phyloP scores from a whole-genome alignment of 2,888 invertebrate genomes.

The Amiota minor region DNA sequence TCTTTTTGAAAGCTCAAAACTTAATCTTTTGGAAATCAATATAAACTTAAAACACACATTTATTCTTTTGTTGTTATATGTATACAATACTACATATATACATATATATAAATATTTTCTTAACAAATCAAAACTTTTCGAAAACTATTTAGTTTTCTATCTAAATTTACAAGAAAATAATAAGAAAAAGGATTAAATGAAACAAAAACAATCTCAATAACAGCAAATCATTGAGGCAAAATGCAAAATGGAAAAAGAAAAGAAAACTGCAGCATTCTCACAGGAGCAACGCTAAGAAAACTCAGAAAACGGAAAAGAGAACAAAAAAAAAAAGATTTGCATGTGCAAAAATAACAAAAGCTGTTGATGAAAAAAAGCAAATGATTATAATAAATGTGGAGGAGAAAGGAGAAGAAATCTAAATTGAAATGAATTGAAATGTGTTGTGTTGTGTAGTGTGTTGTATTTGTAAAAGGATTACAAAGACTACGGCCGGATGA shows the following conservation, averaged over 20 bases:
- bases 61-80: too few relatives aligned
- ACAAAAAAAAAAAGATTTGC: constrained; percentile 40
- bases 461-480: constrained; percentile 32
- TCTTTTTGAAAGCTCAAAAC: not conserved
- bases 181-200: constrained; percentile 8
- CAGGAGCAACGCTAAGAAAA: constrained; percentile 40
- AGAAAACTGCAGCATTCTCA: constrained; percentile 29
- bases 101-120: not conserved
- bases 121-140: constrained; percentile 51
- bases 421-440: constrained; percentile 51
- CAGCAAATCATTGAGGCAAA: not conserved
- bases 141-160: constrained; percentile 49
- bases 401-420: constrained; percentile 2
- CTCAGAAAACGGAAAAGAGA: constrained; percentile 44
- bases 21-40: not conserved
- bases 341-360: constrained; percentile 8
- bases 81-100: too few relatives aligned
- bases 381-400: not conserved
- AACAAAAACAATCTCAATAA: not conserved
- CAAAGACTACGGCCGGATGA: constrained; percentile 34
- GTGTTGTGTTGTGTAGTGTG: constrained; percentile 12
- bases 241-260: not conserved
- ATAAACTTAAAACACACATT: too few relatives aligned
- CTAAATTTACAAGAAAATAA: constrained; percentile 44
- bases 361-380: not conserved